A percentile compares a stretch with the other conserved stretches of the same genome.
These are phyloP conservation scores for Sphaeridia pumilis DNA, from an alignment of 2,888 invertebrate species.

Conservation along the genomic window DNA sequence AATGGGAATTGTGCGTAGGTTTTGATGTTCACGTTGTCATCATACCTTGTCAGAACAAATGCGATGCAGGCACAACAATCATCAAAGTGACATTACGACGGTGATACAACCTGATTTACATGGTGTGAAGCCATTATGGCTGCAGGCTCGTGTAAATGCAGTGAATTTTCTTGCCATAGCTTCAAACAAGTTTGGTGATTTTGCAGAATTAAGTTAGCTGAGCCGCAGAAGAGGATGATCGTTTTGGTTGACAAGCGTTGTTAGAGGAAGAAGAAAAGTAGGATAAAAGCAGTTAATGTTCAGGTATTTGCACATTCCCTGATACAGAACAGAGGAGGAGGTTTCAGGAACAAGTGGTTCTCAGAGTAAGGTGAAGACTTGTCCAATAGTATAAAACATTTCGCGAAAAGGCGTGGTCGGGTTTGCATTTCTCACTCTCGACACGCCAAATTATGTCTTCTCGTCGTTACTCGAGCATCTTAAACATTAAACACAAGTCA, in stretches of 20 bases:
- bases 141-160: too few relatives aligned
- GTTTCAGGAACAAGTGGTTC: too few relatives aligned
- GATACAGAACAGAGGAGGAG: slow-evolving; percentile 8
- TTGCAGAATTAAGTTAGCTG: too few relatives aligned
- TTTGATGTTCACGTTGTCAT: slow-evolving; percentile 9
- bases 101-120: slow-evolving; percentile 7
- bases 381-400: slow-evolving; percentile 21
- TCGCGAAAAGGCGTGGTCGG: slow-evolving; percentile 21
- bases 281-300: too few relatives aligned
- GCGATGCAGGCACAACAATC: slow-evolving; percentile 1
- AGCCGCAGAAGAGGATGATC: too few relatives aligned
- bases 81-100: slow-evolving; percentile 13
- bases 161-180: too few relatives aligned
- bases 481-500: slow-evolving; percentile 10
- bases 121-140: slow-evolving; percentile 4
- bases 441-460: slow-evolving; percentile 15
- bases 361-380: too few relatives aligned
- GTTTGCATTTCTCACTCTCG: slow-evolving; percentile 1
- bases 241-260: too few relatives aligned
- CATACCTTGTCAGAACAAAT: neutral
- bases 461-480: slow-evolving; percentile 12
- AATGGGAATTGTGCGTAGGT: neutral
- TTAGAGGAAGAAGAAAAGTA: too few relatives aligned
- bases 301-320: too few relatives aligned
- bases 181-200: too few relatives aligned